These are phyloP conservation scores for Ormia ochracea DNA, from an alignment of 2,888 invertebrate species.

Conservation along the genomic window DNA sequence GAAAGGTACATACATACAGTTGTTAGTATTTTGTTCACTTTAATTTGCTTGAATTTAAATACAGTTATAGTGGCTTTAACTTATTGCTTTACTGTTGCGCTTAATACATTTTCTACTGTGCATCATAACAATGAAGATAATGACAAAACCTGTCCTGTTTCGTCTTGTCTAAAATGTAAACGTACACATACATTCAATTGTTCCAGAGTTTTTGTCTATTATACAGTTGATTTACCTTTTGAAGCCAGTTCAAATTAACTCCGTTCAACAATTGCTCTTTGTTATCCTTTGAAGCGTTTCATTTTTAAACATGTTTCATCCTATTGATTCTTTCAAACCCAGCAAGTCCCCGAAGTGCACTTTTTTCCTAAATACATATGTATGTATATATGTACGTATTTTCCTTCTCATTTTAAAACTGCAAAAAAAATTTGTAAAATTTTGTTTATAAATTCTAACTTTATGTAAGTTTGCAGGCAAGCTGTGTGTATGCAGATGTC, in stretches of 20 bases:
- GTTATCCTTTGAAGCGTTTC: constrained; percentile 42
- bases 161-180: background rate
- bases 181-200: background rate
- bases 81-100: background rate
- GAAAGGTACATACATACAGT: background rate
- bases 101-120: constrained; percentile 30
- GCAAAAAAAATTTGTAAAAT: too few relatives aligned
- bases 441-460: too few relatives aligned
- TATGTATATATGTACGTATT: too few relatives aligned
- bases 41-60: constrained; percentile 38
- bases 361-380: background rate
- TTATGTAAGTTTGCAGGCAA: too few relatives aligned
- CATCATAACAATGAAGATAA: constrained; percentile 40
- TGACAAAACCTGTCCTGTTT: constrained; percentile 16
- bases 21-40: constrained; percentile 5
- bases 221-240: constrained; percentile 37
- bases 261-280: constrained; percentile 26
- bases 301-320: constrained; percentile 1
- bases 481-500: too few relatives aligned
- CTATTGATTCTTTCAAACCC: background rate
- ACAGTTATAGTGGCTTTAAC: background rate
- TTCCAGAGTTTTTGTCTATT: constrained; percentile 27
- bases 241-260: constrained; percentile 22
- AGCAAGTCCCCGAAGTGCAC: background rate
- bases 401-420: too few relatives aligned